These are phyloP conservation scores for Eupithecia subumbrata DNA, from an alignment of 2,888 invertebrate genomes.

Conservation along the genomic window DNA sequence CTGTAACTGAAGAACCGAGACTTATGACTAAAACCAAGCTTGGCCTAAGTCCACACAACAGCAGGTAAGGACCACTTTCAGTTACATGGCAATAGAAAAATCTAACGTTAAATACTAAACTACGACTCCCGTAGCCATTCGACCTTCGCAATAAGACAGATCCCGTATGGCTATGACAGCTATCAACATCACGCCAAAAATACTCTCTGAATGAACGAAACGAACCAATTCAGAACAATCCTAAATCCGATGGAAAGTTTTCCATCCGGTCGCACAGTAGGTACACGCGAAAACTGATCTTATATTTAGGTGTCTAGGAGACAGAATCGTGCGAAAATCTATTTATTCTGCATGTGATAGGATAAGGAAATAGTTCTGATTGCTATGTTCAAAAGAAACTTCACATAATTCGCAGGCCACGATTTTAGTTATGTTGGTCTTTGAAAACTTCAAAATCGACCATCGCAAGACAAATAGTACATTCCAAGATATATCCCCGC, in stretches of 20 bases:
- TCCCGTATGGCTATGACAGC: conserved; percentile 5
- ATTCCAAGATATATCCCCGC: neutral
- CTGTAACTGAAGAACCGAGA: no score
- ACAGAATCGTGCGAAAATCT: neutral
- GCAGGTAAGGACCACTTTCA: neutral
- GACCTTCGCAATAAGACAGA: neutral
- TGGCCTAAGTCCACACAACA: no score
- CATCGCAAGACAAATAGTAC: neutral
- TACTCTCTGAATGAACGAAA: conserved; percentile 65
- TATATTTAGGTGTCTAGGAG: conserved; percentile 12
- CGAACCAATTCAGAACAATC: conserved; percentile 60
- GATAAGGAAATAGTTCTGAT: neutral
- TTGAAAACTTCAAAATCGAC: neutral
- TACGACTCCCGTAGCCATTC: neutral
- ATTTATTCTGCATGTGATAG: neutral
- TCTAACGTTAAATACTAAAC: neutral
- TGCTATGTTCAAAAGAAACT: neutral
- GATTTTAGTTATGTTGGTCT: neutral
- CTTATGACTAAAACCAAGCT: no score
- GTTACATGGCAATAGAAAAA: neutral
- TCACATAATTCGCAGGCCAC: neutral
- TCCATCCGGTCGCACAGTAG: conserved; percentile 57
- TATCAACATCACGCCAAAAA: conserved; percentile 55
- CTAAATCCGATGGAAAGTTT: conserved; percentile 75
- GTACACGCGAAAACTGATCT: conserved; percentile 18